Evolutionary conservation across 2,888 invertebrate genomes (phyloP), one percentile per base, ranked within the genome.

Genomic region (Tetropium fuscum): DNA sequence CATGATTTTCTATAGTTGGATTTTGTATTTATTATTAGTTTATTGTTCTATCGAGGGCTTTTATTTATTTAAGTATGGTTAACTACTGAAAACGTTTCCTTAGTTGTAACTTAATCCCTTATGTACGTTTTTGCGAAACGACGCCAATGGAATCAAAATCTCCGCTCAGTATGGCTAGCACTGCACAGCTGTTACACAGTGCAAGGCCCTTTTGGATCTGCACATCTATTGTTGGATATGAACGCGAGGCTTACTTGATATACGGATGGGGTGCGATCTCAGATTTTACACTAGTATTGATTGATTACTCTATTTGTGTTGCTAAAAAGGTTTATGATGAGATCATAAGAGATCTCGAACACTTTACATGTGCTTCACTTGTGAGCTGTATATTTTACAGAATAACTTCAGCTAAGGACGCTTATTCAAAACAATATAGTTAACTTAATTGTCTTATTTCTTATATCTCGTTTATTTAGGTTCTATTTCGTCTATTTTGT

Each of bases 261-360:
- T 58, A 51, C 27, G 51, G 48, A 68, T 68, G 61, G 72, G 69
- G 68, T 67, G 70, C 61, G 72, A 70, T 69, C 64, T 68, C 67
- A 64, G 69, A 70, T 72, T 72, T 72, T 70, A 66, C 68, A 67
- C 60, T 51, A 65, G 60, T 73, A 73, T 73, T 73, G 72, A 73
- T 73, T 73, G 68, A 73, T 71, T 62, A 64, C 58, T 58, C 56
- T 67, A 66, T 69, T 67, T 69, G 66, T 68, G 68, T 68, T 66
- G 62, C 63, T 57, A 47, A 64, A 66, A 63, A 66, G 68, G 64
- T 68, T 68, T 68, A 70, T 66, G 68, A 64, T 62, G 62, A 66
- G 60, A 64, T 64, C 67, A 68, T 66, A 61, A 60, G 54, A 60
- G 65, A 43, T 58, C 43, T 48, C 55, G 60, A 43, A 41, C 32